These are phyloP conservation scores for Lasiurus cinereus DNA, from an alignment of 2,113 vertebrate species.

Conservation along the genomic window DNA sequence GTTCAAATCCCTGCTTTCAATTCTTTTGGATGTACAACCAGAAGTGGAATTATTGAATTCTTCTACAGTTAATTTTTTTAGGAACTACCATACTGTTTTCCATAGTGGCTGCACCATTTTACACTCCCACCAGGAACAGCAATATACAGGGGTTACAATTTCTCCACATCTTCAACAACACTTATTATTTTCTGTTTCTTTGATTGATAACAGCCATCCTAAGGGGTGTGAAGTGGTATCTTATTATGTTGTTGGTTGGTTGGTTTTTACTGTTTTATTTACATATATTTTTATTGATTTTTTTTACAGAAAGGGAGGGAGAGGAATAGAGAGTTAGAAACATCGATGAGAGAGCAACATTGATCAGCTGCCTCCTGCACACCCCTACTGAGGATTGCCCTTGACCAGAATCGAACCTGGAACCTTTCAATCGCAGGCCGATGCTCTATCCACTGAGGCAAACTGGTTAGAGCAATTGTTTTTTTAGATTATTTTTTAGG, in stretches of 20 bases:
- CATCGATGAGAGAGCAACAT: too few species aligned
- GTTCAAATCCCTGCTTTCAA: not conserved
- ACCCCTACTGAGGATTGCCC: too few species aligned
- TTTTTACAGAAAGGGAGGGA: too few species aligned
- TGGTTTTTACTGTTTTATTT: too few species aligned
- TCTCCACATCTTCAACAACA: not conserved
- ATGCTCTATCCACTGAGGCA: too few species aligned
- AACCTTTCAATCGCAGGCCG: too few species aligned
- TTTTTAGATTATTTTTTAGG: slow-evolving; percentile 1
- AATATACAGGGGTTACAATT: not conserved
- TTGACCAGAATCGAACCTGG: too few species aligned
- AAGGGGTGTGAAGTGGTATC: not conserved
- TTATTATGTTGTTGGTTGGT: not conserved
- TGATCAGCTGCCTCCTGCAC: too few species aligned
- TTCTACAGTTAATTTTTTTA: not conserved
- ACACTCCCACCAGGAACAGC: not conserved
- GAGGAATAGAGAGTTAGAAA: too few species aligned
- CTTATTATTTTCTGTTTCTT: slow-evolving; percentile 22
- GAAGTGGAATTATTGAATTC: slow-evolving; percentile 10
- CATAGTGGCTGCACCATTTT: not conserved
- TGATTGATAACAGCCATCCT: not conserved
- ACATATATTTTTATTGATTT: too few species aligned
- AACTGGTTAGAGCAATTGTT: too few species aligned
- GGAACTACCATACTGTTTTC: not conserved
- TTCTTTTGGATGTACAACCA: not conserved